Evolutionary conservation across 2,797 vertebrate species (phyloP).

Genomic region (Lepus oiostolus): DNA sequence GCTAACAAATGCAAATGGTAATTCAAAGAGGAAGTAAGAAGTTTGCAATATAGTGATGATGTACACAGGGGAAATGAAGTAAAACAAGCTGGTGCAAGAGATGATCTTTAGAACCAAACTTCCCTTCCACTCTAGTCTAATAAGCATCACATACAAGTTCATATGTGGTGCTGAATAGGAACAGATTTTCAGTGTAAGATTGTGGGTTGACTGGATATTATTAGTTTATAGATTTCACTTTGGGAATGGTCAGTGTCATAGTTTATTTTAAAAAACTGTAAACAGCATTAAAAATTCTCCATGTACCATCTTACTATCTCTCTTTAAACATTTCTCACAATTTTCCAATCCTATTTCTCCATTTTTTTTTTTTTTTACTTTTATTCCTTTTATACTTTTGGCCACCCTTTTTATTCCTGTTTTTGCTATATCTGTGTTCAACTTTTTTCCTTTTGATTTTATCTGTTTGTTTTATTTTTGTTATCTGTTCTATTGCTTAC

Average conservation of each 20-base stretch:
- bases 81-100: slow-evolving; percentile 51
- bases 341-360: slow-evolving; percentile 24
- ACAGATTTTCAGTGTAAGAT: background rate
- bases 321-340: background rate
- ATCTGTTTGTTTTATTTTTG: slow-evolving; percentile 31
- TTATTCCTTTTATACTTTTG: background rate
- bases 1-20: slow-evolving; percentile 23
- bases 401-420: background rate
- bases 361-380: background rate
- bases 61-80: slow-evolving; percentile 62
- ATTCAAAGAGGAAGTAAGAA: slow-evolving; percentile 73
- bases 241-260: background rate
- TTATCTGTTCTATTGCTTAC: background rate
- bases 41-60: background rate
- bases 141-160: background rate
- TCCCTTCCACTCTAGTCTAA: slow-evolving; percentile 48
- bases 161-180: background rate
- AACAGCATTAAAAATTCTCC: slow-evolving; percentile 45
- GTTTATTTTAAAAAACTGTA: slow-evolving; percentile 45
- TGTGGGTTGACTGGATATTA: slow-evolving; percentile 18
- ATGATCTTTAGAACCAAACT: slow-evolving; percentile 64
- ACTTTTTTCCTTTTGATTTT: background rate
- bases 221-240: slow-evolving; percentile 28
- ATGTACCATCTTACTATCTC: background rate
- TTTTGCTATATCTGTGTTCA: slow-evolving; percentile 24